A percentile compares a stretch with the other conserved stretches of the same genome.
These are phyloP conservation scores for Etheostoma cragini DNA, from an alignment of 2,113 vertebrate genomes.

Conservation along the genomic window DNA sequence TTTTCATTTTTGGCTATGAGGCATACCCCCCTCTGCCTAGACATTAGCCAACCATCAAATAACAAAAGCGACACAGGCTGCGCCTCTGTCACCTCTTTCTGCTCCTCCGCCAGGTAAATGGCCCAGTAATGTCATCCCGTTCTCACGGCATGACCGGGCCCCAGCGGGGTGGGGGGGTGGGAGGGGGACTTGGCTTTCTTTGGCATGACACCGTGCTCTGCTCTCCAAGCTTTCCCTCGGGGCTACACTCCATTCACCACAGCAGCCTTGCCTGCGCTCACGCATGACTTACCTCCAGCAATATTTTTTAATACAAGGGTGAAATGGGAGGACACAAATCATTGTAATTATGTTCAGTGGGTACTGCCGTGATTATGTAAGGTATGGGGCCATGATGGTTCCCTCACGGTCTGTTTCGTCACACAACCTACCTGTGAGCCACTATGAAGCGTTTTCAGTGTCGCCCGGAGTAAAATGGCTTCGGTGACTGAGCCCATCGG, in stretches of 20 bases:
- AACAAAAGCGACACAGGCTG: constrained; percentile 70
- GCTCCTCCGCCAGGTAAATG: constrained; percentile 77
- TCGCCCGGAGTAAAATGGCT: constrained; percentile 57
- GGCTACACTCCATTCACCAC: constrained; percentile 74
- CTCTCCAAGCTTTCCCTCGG: constrained; percentile 76
- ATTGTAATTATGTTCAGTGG: constrained; percentile 81
- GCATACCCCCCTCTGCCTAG: constrained; percentile 39
- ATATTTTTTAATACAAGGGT: constrained; percentile 83
- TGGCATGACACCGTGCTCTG: constrained; percentile 74
- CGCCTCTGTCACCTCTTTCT: constrained; percentile 72
- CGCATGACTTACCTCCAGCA: constrained; percentile 77
- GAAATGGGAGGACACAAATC: constrained; percentile 81
- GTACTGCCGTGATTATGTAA: constrained; percentile 75
- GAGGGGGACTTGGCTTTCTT: constrained; percentile 72
- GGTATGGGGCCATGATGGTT: constrained; percentile 67
- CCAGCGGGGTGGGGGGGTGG: constrained; percentile 23
- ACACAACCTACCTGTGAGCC: constrained; percentile 53
- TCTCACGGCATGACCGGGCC: constrained; percentile 76
- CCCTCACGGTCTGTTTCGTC: constrained; percentile 60
- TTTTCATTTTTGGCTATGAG: constrained; percentile 66
- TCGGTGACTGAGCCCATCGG: constrained; percentile 60
- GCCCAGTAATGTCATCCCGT: constrained; percentile 79
- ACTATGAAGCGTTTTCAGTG: constrained; percentile 47
- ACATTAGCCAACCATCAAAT: constrained; percentile 81
- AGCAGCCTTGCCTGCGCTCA: constrained; percentile 64